Percentiles rank a stretch among this genome's conserved stretches.
Evolutionary conservation across 2,797 vertebrate genomes (phyloP).

Genomic region (Sarcoramphus papa): DNA sequence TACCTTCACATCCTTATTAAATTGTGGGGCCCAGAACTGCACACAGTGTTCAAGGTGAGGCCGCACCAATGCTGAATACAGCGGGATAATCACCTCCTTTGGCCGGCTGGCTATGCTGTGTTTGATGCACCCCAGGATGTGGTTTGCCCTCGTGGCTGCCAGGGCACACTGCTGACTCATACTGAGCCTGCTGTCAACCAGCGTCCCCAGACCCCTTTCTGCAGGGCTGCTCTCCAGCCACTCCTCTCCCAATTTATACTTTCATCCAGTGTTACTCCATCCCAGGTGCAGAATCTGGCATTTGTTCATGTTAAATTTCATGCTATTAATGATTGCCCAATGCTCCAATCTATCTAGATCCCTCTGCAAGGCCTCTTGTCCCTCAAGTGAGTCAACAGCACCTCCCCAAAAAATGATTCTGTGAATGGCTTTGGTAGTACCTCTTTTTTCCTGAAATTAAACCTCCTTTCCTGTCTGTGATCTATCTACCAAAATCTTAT

Average conservation of each 20-base stretch:
- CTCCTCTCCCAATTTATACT: background rate
- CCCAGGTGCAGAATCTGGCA: background rate
- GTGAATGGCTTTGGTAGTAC: background rate
- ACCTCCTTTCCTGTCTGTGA: background rate
- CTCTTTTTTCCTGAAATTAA: background rate
- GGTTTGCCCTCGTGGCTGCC: background rate
- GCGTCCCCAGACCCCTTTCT: background rate
- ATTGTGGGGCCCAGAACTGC: background rate
- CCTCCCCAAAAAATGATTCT: background rate
- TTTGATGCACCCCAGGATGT: background rate
- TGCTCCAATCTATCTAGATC: background rate
- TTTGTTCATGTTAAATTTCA: background rate
- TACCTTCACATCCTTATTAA: background rate
- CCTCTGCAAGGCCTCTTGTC: background rate
- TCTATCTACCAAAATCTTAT: background rate
- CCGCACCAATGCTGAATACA: fast-evolving
- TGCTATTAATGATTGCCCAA: background rate
- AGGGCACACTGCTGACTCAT: background rate
- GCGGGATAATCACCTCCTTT: fast-evolving
- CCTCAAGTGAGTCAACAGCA: background rate
- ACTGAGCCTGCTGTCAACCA: fast-evolving
- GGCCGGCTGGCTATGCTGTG: background rate
- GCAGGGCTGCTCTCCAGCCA: background rate
- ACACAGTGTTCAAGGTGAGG: background rate
- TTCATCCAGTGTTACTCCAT: background rate